Evolutionary conservation across 2,113 vertebrate species (phyloP), one percentile per base, ranked within the genome.

Genomic region (Ceyx cyanopectus): DNA sequence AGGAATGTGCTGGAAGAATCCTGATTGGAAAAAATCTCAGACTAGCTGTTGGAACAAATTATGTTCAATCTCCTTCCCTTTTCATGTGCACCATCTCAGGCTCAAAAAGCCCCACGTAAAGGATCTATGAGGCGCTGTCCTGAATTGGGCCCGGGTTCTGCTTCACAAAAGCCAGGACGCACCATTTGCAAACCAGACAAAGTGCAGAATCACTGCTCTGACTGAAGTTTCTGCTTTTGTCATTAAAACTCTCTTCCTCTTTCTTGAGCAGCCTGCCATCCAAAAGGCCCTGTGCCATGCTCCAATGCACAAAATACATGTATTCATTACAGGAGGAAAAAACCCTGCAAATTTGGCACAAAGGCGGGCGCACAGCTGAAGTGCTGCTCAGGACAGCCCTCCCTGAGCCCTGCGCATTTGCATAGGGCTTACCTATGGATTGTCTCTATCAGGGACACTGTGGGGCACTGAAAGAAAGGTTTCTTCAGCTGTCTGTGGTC

Each of bases 261-360:
- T 91, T 96, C 88, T 96, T 92, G 94, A 81, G 92, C 82, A 94
- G 95, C 78, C 91, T 86, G 89, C 92, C 90, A 90, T 94, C 94
- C 94, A 90, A 96, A 95, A 96, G 92, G 87, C 85, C 66, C 50
- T 34, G 78, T 84, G 95, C 90, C 91, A 97, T 97, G 97, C 95
- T 97, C 90, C 96, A 97, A 79, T 96, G 96, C 94, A 96, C 96
- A 96, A 96, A 97, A 97, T 96, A 96, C 96, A 97, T 97, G 96
- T 95, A 97, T 97, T 97, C 97, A 96, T 96, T 86, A 95, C 79
- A 68, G 84, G 70, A 85, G 72, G 56, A 81, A 91, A 94, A 95
- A 93, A 12, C 29, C 69, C 86, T 93, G 85, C 46, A 96, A 96
- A 93, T 90, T 92, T 86, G 91, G 94, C 91, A 97, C 95, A 97